Conservation (phyloP, 2,888 invertebrate species). For the Tinea trinotella region DNA sequence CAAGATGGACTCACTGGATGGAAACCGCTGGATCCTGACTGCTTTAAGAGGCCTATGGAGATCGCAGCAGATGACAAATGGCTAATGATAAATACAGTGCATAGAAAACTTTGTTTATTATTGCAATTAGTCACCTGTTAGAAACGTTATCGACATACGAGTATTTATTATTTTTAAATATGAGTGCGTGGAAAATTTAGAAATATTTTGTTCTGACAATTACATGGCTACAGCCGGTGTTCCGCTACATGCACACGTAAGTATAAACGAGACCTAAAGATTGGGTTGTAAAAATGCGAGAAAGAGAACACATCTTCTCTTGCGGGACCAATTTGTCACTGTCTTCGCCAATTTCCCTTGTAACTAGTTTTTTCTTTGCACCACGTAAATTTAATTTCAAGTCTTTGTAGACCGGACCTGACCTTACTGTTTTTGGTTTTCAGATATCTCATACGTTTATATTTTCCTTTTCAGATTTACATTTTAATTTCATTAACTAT, state of each 20-base stretch:
- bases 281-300: not conserved
- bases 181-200: not conserved
- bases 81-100: too few species aligned
- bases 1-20: too few species aligned
- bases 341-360: constrained; percentile 68
- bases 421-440: constrained; percentile 20
- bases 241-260: constrained; percentile 1
- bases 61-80: too few species aligned
- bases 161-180: not conserved
- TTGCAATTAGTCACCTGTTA: too few species aligned
- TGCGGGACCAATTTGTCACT: constrained; percentile 64
- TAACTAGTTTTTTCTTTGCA: constrained; percentile 69
- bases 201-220: constrained; percentile 15
- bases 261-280: constrained; percentile 3
- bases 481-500: too few species aligned
- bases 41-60: too few species aligned
- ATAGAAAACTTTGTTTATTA: too few species aligned
- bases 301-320: constrained; percentile 14
- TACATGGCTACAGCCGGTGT: constrained; percentile 4
- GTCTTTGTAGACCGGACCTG: constrained; percentile 55
- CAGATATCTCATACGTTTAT: too few species aligned
- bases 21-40: too few species aligned
- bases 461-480: too few species aligned
- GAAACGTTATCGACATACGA: too few species aligned
- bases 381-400: constrained; percentile 68